A percentile compares a stretch with the other conserved stretches of the same genome.
These are phyloP conservation scores for Pristionchus japonicus DNA, from an alignment of 2,888 invertebrate genomes.

Conservation along the genomic window DNA sequence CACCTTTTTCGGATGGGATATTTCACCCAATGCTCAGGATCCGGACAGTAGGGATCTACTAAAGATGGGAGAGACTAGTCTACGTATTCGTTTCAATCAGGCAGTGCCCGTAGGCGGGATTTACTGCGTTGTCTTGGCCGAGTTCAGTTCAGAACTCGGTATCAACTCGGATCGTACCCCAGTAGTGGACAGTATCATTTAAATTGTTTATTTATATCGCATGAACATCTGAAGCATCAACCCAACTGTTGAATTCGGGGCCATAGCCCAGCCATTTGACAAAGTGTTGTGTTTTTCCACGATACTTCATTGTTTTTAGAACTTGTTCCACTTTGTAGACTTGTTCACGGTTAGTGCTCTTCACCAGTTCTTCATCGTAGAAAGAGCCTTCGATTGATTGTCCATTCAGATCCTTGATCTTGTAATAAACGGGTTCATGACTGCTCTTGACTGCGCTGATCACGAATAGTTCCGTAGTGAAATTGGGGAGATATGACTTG, in stretches of 20 bases:
- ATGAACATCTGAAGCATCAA: too few relatives aligned
- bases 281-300: background rate
- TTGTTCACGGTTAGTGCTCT: background rate
- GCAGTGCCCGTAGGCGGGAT: background rate
- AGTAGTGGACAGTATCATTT: background rate
- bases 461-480: background rate
- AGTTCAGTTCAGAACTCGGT: background rate
- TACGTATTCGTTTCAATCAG: background rate
- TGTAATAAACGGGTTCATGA: background rate
- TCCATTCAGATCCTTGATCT: background rate
- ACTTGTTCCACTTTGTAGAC: background rate
- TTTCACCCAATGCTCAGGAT: background rate
- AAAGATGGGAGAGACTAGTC: background rate
- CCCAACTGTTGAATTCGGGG: background rate
- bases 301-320: background rate
- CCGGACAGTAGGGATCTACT: background rate
- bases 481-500: background rate
- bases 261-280: background rate
- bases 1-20: background rate
- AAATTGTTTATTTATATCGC: background rate
- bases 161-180: background rate
- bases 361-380: background rate
- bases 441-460: background rate
- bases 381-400: background rate
- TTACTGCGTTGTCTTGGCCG: background rate